Evolutionary conservation across 1,140 invertebrate genomes (phyloP), one percentile per base, ranked within the genome.

Genomic region (Hyles vespertilio): DNA sequence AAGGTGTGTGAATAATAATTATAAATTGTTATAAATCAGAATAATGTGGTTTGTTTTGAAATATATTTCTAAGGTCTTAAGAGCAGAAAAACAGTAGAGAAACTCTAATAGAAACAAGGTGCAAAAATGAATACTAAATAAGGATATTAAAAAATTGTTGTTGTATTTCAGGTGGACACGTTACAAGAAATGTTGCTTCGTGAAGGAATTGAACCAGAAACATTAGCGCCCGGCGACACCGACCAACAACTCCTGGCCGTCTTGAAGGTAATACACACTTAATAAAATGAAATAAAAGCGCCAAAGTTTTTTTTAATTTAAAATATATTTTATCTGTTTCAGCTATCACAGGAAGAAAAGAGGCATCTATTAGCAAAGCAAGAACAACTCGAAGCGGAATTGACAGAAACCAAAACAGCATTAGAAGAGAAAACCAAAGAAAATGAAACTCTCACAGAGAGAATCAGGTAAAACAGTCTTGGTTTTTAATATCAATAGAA

Each of bases 171-270:
- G 88, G 91, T 91, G 32, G 89, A 91, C 61, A 95, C 94, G 2
- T 81, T 96, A 33, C 94, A 96, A 77, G 93, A 93, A 58, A 75
- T 95, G 34, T 79, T 95, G 40, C 84, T 94, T 32, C 91, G 92
- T 53, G 92, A 94, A 67, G 91, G 89, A 7, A 87, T 92, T 36
- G 92, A 94, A 51, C 91, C 91, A 2, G 93, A 93, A 80, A 89
- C 80, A 66, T 70, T 89, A 11, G 69, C 74, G 47, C 91, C 83
- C 86, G 93, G 94, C 3, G 95, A 97, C 80, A 87, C 95, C 45
- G 96, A 97, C 74, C 92, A 94, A 64, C 95, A 96, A 78, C 86
- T 98, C n/a, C 90, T 96, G n/a, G 95, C 95, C 71, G 89, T 97
- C 40, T 88, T 97, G 0, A 96, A 97, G 89, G 93, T 93, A 55